A percentile compares a stretch with the other conserved stretches of the same genome.
phyloP scores from a whole-genome alignment of 2,113 vertebrate genomes.

The Tychaedon coryphoeus region DNA sequence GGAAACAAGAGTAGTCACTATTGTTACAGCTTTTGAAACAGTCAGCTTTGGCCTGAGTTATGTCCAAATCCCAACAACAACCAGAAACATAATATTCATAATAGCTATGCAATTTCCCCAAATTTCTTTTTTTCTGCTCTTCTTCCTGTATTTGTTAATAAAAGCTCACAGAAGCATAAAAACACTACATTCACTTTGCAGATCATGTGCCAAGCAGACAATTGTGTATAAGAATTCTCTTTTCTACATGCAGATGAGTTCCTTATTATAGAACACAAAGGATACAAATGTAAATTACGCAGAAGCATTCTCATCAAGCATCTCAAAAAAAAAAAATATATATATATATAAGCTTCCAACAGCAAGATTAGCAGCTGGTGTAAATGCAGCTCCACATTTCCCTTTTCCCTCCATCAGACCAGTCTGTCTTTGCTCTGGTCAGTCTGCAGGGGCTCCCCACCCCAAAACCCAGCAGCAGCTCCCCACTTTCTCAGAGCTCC shows the following conservation, averaged over 20 bases:
- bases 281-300: neutral
- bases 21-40: neutral
- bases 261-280: neutral
- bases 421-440: neutral
- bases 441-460: fast-evolving
- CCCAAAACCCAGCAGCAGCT: neutral
- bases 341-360: neutral
- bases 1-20: neutral
- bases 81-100: neutral
- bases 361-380: neutral
- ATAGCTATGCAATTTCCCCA: neutral
- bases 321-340: neutral
- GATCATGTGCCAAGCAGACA: neutral
- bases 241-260: neutral
- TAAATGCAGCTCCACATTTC: neutral
- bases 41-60: neutral
- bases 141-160: neutral
- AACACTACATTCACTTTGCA: neutral
- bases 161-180: neutral
- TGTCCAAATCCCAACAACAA: neutral
- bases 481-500: neutral
- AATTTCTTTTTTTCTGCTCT: neutral
- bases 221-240: neutral
- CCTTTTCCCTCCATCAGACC: neutral
- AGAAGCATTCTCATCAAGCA: neutral